Base-by-base conservation (phyloP, 2,113 vertebrate genomes). In the Mus musculus region DNA sequence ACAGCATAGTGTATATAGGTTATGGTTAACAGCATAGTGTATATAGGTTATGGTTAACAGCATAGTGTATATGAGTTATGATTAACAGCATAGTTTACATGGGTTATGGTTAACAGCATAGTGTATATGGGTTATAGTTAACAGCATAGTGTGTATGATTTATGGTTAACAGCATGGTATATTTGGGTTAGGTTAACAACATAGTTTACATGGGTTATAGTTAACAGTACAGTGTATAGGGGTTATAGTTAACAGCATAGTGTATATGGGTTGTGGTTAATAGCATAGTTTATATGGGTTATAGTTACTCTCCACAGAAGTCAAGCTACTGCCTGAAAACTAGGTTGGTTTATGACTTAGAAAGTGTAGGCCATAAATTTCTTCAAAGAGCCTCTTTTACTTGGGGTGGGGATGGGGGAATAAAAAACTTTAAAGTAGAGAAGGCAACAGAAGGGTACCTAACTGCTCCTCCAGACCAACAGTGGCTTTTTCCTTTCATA, bases 361-460 rank as follows among this genome's bases (percentile, higher is more conserved):
- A 89, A 94, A 86, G 88, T 30, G 22, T 7, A 95, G 61, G 36
- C 82, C 82, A 89, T 78, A 86, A 52, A 46, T 92, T 95, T 90
- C 86, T 89, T 72, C 77, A 91, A 91, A 96, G 42, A 84, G 75
- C 24, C 28, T 73, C 12, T 7, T 42, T 90, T 93, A 69, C n/a
- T 54, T n/a, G 63, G 24, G 69, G 56, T 33, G 4, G 65, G 65
- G 65, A 30, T 33, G 12, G 30, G 12, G 65, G 13, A 69, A 69
- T 67, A 67, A 67, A 65, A n/a, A 16, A 72, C 28, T 96, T 97
- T 65, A 94, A 97, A 97, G 69, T 88, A 93, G 71, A 95, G 86
- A 91, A 88, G 91, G 65, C 71, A 92, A 94, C 49, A 73, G 78
- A 95, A 95, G 85, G 77, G 65, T 73, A 92, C 8, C 89, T 84